Percentiles rank a stretch among this genome's conserved stretches.
phyloP scores from a whole-genome alignment of 2,113 vertebrate genomes.

The Lophotis ruficrista region DNA sequence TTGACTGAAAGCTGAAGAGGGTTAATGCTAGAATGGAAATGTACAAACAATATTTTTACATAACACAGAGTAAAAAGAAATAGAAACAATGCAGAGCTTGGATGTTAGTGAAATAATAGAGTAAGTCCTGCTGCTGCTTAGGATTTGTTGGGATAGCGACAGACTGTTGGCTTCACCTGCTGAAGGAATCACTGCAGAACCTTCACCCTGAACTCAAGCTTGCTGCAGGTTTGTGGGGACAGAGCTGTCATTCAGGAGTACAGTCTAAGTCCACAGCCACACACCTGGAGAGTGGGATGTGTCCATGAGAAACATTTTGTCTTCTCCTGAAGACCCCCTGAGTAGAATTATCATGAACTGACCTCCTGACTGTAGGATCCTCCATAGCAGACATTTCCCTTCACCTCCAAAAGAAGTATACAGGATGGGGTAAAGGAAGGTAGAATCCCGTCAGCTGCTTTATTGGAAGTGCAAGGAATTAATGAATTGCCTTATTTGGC shows the following conservation, averaged over 20 bases:
- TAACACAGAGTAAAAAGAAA: background rate
- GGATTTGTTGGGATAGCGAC: background rate
- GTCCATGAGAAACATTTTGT: accelerated
- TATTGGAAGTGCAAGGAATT: background rate
- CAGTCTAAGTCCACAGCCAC: background rate
- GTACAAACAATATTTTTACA: background rate
- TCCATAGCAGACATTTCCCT: background rate
- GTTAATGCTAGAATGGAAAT: background rate
- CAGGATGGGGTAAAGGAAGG: background rate
- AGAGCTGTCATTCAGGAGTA: background rate
- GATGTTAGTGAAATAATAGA: background rate
- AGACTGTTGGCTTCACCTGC: background rate
- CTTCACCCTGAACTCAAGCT: background rate
- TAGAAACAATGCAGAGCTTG: background rate
- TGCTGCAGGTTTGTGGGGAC: background rate
- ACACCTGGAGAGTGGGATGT: background rate
- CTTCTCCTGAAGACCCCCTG: background rate
- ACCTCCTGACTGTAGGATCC: background rate
- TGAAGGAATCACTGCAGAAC: background rate
- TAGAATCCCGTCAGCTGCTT: background rate
- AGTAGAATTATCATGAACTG: background rate
- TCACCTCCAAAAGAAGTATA: background rate
- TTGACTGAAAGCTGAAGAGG: background rate
- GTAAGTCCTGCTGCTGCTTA: background rate
- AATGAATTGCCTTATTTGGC: background rate